A percentile compares a stretch with the other conserved stretches of the same genome.
phyloP scores from a whole-genome alignment of 2,797 vertebrate species.

The Anisognathus igniventris region DNA sequence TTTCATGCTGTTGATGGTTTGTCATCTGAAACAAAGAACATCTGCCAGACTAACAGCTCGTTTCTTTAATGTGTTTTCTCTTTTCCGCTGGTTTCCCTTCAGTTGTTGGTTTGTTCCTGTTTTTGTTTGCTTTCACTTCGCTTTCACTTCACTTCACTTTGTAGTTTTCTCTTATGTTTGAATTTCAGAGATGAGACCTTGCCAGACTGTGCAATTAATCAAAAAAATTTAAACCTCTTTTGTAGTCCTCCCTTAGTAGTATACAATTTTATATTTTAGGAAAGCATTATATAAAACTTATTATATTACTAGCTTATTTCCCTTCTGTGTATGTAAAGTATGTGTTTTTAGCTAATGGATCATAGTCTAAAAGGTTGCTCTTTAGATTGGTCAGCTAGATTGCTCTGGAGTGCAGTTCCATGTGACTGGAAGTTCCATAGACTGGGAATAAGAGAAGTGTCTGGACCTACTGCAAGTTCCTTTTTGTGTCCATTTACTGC shows the following conservation, averaged over 20 bases:
- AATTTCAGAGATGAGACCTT: neutral
- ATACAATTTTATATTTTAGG: neutral
- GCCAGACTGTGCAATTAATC: neutral
- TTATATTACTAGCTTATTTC: neutral
- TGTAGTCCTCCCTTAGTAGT: neutral
- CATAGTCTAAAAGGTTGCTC: neutral
- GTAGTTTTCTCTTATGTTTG: neutral
- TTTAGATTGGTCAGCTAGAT: neutral
- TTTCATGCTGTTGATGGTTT: neutral
- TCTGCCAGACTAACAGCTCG: neutral
- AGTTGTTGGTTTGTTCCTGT: neutral
- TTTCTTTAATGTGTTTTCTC: neutral
- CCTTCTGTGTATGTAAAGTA: fast-evolving
- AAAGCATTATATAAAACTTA: neutral
- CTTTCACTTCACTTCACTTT: neutral
- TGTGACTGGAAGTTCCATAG: neutral
- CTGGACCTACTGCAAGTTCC: neutral
- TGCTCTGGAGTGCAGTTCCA: neutral
- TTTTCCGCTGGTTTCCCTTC: neutral
- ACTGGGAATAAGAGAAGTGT: neutral
- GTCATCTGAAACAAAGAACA: neutral
- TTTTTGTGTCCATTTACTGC: neutral
- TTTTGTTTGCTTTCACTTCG: neutral
- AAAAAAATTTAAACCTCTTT: neutral
- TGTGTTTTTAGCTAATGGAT: neutral